Evolutionary conservation across 2,888 invertebrate species (phyloP).

Genomic region (Spodoptera picta): DNA sequence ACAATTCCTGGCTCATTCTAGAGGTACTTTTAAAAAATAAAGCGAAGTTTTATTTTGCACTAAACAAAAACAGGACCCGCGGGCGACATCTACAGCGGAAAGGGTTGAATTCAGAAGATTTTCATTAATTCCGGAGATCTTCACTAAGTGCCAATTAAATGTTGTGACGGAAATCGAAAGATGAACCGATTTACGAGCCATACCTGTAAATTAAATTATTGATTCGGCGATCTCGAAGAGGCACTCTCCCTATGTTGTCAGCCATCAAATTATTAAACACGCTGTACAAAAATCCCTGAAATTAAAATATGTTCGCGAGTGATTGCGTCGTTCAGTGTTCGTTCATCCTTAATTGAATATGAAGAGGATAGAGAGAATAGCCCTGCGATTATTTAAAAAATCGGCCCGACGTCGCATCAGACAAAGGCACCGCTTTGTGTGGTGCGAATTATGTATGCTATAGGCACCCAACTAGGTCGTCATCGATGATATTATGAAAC

Average conservation of each 20-base stretch:
- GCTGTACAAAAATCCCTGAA: too few relatives aligned
- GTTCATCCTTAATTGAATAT: neutral
- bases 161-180: constrained; percentile 24
- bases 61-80: neutral
- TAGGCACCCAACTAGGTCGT: too few relatives aligned
- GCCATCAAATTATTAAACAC: too few relatives aligned
- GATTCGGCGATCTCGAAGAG: neutral
- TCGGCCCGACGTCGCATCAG: too few relatives aligned
- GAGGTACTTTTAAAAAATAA: too few relatives aligned
- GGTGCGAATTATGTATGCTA: too few relatives aligned
- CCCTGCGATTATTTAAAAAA: too few relatives aligned
- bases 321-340: constrained; percentile 6
- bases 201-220: constrained; percentile 20
- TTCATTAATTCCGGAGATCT: constrained; percentile 9
- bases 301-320: too few relatives aligned
- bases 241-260: neutral
- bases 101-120: neutral
- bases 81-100: neutral
- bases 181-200: constrained; percentile 13
- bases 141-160: constrained; percentile 14
- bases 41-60: neutral
- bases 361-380: neutral
- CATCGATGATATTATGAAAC: too few relatives aligned
- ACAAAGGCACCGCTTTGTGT: too few relatives aligned
- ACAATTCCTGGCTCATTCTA: too few relatives aligned